phyloP scores from a whole-genome alignment of 2,888 invertebrate genomes.

The Schrankia costaestrigalis region DNA sequence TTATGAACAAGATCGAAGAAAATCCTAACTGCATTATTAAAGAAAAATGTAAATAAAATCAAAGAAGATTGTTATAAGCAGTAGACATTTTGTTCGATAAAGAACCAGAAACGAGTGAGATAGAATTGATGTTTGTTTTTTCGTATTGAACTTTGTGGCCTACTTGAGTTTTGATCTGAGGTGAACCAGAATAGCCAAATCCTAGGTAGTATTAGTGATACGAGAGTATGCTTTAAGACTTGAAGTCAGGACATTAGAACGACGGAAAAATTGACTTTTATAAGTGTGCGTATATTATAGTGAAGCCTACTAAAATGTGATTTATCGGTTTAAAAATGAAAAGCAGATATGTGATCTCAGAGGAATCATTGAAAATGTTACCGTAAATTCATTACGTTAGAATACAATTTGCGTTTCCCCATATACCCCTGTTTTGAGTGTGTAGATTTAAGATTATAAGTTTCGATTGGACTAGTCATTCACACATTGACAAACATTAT shows the following conservation, averaged over 20 bases:
- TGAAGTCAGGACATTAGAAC: constrained; percentile 24
- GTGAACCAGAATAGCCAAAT: constrained; percentile 54
- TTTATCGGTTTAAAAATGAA: constrained; percentile 52
- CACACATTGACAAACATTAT: constrained; percentile 1
- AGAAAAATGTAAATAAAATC: constrained; percentile 25
- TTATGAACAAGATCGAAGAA: constrained; percentile 16
- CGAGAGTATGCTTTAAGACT: constrained; percentile 35
- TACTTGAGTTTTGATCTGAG: constrained; percentile 40
- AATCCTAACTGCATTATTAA: constrained; percentile 18
- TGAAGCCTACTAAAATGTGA: constrained; percentile 66
- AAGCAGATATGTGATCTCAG: constrained; percentile 67
- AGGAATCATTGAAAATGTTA: constrained; percentile 47
- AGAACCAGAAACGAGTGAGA: constrained; percentile 43
- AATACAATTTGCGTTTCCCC: constrained; percentile 36
- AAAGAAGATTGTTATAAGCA: constrained; percentile 16
- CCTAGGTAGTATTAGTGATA: constrained; percentile 47
- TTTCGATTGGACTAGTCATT: constrained; percentile 15
- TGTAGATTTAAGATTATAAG: constrained; percentile 39
- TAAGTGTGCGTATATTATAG: constrained; percentile 44
- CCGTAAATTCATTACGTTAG: constrained; percentile 36
- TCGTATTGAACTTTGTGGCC: constrained; percentile 53
- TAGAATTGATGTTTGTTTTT: constrained; percentile 20
- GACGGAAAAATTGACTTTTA: constrained; percentile 37
- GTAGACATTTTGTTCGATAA: constrained; percentile 23
- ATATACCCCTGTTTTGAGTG: constrained; percentile 36